Base-by-base conservation (phyloP, 1,140 invertebrate species). In the Paraescarpia echinospica region DNA sequence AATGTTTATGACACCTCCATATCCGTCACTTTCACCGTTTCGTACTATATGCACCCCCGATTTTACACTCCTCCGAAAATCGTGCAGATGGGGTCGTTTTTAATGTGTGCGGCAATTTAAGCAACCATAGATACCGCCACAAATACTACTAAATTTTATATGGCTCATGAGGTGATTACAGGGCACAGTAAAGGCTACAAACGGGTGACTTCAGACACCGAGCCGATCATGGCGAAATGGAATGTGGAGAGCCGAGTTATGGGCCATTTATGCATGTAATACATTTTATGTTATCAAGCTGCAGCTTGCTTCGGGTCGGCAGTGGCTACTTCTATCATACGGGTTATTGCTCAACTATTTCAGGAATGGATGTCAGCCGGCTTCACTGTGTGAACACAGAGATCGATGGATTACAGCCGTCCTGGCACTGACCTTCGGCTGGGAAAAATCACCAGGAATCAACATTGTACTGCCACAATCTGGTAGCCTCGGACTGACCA, bases 221-320 rank as follows among this genome's bases (percentile, higher is more conserved):
- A 77, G 59, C 59, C 27, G 59, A 77, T 77, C 59, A 77, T 77
- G 59, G 22, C 59, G 2, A 77, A 77, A 12, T 77, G 59, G 59
- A 77, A 77, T 77, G 59, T 31, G 59, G 59, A 6, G 14, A 27
- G 12, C 59, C 8, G 59, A 77, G 59, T 77, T 77, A 77, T 77
- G 59, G 59, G 59, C 59, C 59, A 77, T 77, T 77, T 77, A 77
- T 77, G 59, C 27, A 31, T 77, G 59, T 77, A 31, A 77, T 77
- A 77, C 59, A 77, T 77, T 77, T 77, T 77, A 77, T 77, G 59
- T 77, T 77, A 77, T 77, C 59, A 77, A 77, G 59, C 59, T 31
- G 59, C 59, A 77, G 59, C 59, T 77, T 77, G 59, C 2, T 2
- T 1, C 2, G 59, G 59, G 59, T 18, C 27, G 18, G 1, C 27